Conservation (phyloP, 2,888 invertebrate species). For the Seladonia tumulorum region DNA sequence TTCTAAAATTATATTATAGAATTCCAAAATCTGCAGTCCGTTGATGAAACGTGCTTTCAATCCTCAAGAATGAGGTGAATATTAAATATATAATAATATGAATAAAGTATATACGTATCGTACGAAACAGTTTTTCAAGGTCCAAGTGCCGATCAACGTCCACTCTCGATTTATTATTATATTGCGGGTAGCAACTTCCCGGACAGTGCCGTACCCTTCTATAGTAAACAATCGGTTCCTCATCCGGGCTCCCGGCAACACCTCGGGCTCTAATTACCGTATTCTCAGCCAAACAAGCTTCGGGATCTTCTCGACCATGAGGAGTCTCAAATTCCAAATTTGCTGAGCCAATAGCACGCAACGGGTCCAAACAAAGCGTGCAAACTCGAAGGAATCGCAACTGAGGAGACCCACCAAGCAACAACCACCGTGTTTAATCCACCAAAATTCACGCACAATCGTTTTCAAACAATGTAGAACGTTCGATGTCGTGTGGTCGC, state of each 20-base stretch:
- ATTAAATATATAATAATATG: too few relatives aligned
- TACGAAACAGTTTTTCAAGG: neutral
- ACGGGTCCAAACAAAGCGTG: neutral
- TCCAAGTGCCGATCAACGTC: neutral
- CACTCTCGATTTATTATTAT: neutral
- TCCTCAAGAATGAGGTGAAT: neutral
- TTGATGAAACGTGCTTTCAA: neutral
- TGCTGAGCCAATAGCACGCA: neutral
- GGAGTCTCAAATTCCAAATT: neutral
- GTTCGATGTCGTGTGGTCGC: neutral
- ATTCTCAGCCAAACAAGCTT: neutral
- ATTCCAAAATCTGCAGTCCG: neutral
- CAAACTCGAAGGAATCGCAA: neutral
- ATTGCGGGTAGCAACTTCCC: neutral
- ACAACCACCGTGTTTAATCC: neutral
- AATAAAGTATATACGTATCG: neutral
- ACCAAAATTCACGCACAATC: too few relatives aligned
- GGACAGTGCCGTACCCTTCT: neutral
- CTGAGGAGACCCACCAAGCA: neutral
- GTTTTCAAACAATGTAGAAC: neutral
- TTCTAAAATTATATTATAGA: neutral
- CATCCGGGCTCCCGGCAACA: neutral
- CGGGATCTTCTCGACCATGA: neutral
- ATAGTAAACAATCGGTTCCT: neutral
- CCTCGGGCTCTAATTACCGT: slow-evolving; percentile 3